These are phyloP conservation scores for Nomada lathburiana DNA, from an alignment of 2,888 invertebrate species.

Conservation along the genomic window DNA sequence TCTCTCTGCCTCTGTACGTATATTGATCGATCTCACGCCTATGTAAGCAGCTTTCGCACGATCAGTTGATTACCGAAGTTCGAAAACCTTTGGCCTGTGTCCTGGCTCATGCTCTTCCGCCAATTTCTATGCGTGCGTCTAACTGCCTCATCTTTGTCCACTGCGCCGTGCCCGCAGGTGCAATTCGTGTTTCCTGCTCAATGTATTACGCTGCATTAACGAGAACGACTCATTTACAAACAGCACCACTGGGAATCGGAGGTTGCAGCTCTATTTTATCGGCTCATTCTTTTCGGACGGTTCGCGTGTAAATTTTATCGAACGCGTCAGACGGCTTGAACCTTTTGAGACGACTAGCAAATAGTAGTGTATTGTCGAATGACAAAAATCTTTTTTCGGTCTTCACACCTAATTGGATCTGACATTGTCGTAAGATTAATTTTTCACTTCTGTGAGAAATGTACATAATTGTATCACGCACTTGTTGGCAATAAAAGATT, in stretches of 20 bases:
- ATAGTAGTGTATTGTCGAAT: background rate
- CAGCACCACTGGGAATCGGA: conserved; percentile 47
- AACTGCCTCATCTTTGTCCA: conserved; percentile 55
- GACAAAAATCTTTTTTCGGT: background rate
- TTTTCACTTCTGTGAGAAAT: too few relatives aligned
- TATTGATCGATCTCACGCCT: conserved; percentile 51
- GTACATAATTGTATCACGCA: too few relatives aligned
- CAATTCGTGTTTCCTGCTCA: conserved; percentile 57
- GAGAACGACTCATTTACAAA: conserved; percentile 66
- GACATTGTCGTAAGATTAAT: too few relatives aligned
- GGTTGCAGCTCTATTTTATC: conserved; percentile 5
- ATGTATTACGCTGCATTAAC: conserved; percentile 66
- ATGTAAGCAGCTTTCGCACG: conserved; percentile 55
- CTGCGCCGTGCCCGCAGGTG: conserved; percentile 59
- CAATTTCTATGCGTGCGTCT: conserved; percentile 39
- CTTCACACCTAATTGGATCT: background rate
- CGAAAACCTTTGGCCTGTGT: conserved; percentile 46
- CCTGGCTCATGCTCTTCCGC: background rate
- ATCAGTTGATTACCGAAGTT: conserved; percentile 61
- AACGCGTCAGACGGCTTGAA: background rate
- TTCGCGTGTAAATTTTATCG: conserved; percentile 37
- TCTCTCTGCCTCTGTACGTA: conserved; percentile 23
- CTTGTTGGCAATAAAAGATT: too few relatives aligned
- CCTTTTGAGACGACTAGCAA: conserved; percentile 2
- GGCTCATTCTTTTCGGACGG: conserved; percentile 29